Evolutionary conservation across 2,888 invertebrate species (phyloP), one percentile per base, ranked within the genome.

Genomic region (Drymonia ruficornis): DNA sequence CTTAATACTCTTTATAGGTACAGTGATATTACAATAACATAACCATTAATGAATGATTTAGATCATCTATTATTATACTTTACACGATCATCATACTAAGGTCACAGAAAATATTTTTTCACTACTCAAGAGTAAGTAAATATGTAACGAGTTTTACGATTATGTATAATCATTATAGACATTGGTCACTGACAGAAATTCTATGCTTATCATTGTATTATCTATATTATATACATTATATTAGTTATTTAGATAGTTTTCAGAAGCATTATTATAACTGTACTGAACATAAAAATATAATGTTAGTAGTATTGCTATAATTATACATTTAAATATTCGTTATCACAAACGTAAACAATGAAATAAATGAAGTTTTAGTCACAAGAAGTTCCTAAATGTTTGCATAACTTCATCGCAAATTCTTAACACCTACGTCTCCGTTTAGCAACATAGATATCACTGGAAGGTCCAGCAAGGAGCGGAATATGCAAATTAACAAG

Each of bases 401-500:
- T 23, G 23, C 5, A 7, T 44, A 13, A 23, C 23, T 38, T 44
- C 52, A 46, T 44, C 52, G 43, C 18, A 43, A 42, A 49, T 16
- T 43, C 31, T 46, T 48, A 49, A 18, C 44, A 36, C 44, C 49
- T n/a, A 34, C 53, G 51, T 42, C 46, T 49, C 29, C 42, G 42
- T 28, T 28, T 5, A 45, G 45, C 7, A 15, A 28, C 9, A 15
- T 15, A 56, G 51, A 61, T 55, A 50, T 54, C 38, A 58, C 59
- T 54, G 53, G 55, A 57, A 57, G 55, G 59, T 52, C 42, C 52
- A 42, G 49, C 61, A 59, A 66, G 63, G 57, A 54, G 16, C 50
- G 56, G 63, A 56, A 64, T 64, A 74, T 74, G 76, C 66, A 70
- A 75, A 76, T 70, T 70, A 64, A 68, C 63, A 59, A 77, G 76